These are phyloP conservation scores for Abrostola tripartita DNA, from an alignment of 2,888 invertebrate species.

Conservation along the genomic window DNA sequence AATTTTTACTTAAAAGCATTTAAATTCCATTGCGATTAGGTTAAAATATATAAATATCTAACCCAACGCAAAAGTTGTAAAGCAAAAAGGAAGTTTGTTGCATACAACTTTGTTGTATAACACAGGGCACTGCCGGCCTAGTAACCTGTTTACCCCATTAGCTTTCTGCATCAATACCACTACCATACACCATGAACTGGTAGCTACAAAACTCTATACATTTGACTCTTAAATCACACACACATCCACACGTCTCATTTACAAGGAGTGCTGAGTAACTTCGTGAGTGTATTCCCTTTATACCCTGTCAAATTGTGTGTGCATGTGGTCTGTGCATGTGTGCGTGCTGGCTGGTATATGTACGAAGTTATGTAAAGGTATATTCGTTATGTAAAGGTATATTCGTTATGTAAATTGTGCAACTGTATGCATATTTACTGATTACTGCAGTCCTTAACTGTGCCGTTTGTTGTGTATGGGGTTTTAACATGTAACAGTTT, in stretches of 20 bases:
- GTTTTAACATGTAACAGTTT: conserved; percentile 2
- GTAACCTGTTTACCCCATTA: conserved; percentile 43
- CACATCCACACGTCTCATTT: too few relatives aligned
- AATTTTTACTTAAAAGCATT: not conserved
- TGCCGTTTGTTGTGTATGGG: conserved; percentile 2
- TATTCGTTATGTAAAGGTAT: too few relatives aligned
- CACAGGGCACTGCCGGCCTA: conserved; percentile 16
- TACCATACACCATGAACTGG: not conserved
- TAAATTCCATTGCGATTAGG: not conserved
- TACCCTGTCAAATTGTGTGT: too few relatives aligned
- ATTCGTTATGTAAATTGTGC: conserved; percentile 2
- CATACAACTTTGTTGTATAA: conserved; percentile 13
- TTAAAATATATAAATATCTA: conserved; percentile 4
- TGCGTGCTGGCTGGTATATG: too few relatives aligned
- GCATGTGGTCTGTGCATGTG: too few relatives aligned
- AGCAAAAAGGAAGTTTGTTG: conserved; percentile 29
- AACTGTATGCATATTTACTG: not conserved
- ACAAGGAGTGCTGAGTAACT: too few relatives aligned
- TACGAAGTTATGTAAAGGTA: too few relatives aligned
- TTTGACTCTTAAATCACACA: too few relatives aligned
- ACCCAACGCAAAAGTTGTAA: conserved; percentile 10
- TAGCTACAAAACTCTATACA: too few relatives aligned
- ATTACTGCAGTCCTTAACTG: conserved; percentile 3
- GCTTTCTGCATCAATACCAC: conserved; percentile 13
- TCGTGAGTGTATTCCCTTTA: too few relatives aligned